phyloP scores from a whole-genome alignment of 2,888 invertebrate species.

The Pollenia amentaria region DNA sequence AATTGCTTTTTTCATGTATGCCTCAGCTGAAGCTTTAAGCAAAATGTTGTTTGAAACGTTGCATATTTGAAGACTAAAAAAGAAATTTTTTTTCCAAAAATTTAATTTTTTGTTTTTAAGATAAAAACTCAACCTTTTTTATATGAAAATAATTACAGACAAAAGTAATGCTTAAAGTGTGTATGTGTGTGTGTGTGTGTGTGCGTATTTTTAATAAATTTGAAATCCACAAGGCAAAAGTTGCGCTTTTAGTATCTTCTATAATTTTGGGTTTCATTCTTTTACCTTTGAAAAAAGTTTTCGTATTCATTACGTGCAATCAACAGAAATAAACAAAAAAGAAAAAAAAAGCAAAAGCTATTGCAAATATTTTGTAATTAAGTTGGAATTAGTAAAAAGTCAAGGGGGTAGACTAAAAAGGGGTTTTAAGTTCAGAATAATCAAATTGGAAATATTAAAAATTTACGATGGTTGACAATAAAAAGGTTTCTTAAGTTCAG shows the following conservation, averaged over 20 bases:
- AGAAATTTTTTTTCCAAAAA: conserved; percentile 7
- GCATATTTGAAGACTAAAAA: conserved; percentile 13
- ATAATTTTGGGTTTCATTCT: conserved; percentile 32
- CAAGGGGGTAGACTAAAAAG: background rate
- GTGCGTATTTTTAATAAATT: conserved; percentile 52
- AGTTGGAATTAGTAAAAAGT: conserved; percentile 15
- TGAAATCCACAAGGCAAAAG: conserved; percentile 56
- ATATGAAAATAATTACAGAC: conserved; percentile 8
- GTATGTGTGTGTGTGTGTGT: background rate
- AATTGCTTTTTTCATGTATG: background rate
- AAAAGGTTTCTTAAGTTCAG: no score
- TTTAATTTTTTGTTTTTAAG: background rate
- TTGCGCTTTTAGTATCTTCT: conserved; percentile 49
- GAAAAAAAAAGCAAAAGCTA: background rate
- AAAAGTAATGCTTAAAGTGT: background rate
- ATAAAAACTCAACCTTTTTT: background rate
- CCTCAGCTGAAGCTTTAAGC: conserved; percentile 37
- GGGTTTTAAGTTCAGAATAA: background rate
- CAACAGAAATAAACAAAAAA: conserved; percentile 25
- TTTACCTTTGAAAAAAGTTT: conserved; percentile 55
- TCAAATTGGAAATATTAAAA: no score
- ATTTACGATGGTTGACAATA: no score
- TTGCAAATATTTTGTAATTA: conserved; percentile 53
- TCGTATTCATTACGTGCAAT: conserved; percentile 48
- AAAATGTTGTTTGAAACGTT: conserved; percentile 19